Conservation (phyloP, 1,140 invertebrate species). For the Zaprionus ornatus region DNA sequence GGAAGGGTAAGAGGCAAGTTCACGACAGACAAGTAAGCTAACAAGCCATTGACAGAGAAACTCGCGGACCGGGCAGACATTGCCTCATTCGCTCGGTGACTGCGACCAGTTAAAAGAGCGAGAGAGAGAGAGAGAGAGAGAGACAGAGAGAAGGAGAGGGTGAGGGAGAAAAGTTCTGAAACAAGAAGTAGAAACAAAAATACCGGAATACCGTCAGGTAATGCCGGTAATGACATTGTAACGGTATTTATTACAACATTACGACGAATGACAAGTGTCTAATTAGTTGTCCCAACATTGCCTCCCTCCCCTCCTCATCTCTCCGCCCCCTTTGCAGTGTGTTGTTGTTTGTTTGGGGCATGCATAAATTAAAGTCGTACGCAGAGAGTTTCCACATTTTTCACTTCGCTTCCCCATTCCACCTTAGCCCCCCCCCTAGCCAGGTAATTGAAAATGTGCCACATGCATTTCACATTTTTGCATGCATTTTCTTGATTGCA, state of each 20-base stretch:
- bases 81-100: slow-evolving; percentile 27
- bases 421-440: neutral
- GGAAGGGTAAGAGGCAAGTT: neutral
- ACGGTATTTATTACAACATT: slow-evolving; percentile 82
- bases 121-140: neutral
- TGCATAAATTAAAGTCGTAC: slow-evolving; percentile 31
- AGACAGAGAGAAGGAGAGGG: neutral
- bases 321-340: neutral
- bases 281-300: slow-evolving; percentile 73
- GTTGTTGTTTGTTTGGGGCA: slow-evolving; percentile 32
- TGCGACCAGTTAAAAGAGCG: slow-evolving; percentile 36
- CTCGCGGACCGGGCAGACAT: slow-evolving; percentile 19
- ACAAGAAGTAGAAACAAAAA: slow-evolving; percentile 9
- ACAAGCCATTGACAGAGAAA: slow-evolving; percentile 71
- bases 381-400: slow-evolving; percentile 19
- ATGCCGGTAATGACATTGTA: slow-evolving; percentile 80
- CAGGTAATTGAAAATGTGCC: slow-evolving; percentile 27
- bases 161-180: neutral
- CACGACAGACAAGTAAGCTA: slow-evolving; percentile 64
- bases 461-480: slow-evolving; percentile 14
- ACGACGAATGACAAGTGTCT: slow-evolving; percentile 77
- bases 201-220: slow-evolving; percentile 63
- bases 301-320: neutral
- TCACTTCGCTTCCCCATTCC: neutral
- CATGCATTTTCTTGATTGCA: slow-evolving; percentile 29